These are phyloP conservation scores for Chymomyza amoena DNA, from an alignment of 2,888 invertebrate genomes.

Conservation along the genomic window DNA sequence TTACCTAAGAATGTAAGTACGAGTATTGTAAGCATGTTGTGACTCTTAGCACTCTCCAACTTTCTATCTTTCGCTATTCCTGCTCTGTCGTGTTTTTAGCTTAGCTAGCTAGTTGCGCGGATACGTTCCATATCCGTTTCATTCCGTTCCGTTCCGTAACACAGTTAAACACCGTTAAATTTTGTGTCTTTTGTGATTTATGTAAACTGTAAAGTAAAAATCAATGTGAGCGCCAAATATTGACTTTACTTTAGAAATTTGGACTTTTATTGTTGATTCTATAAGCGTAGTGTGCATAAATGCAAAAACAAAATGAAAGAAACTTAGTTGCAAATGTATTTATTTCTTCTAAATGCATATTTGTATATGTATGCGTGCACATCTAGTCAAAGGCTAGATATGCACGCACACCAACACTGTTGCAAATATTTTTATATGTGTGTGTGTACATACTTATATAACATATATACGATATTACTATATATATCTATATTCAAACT, in stretches of 20 bases:
- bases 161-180: slow-evolving; percentile 15
- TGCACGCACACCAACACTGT: slow-evolving; percentile 44
- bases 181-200: slow-evolving; percentile 34
- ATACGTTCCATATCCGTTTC: slow-evolving; percentile 12
- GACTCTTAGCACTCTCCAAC: slow-evolving; percentile 23
- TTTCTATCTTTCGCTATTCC: slow-evolving; percentile 34
- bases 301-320: slow-evolving; percentile 51
- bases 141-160: slow-evolving; percentile 6
- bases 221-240: slow-evolving; percentile 58
- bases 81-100: slow-evolving; percentile 49
- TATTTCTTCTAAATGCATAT: slow-evolving; percentile 70
- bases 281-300: slow-evolving; percentile 71
- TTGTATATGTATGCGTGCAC: slow-evolving; percentile 62
- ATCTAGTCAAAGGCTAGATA: slow-evolving; percentile 53
- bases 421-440: slow-evolving; percentile 40
- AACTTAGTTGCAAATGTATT: slow-evolving; percentile 61
- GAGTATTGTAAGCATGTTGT: slow-evolving; percentile 61
- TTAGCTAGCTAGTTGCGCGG: slow-evolving; percentile 60
- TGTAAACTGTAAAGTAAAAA: slow-evolving; percentile 29
- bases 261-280: slow-evolving; percentile 26
- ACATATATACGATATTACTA: slow-evolving; percentile 54
- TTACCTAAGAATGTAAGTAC: slow-evolving; percentile 17
- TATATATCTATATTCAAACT: slow-evolving; percentile 71
- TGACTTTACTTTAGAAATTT: slow-evolving; percentile 29
- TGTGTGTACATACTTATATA: slow-evolving; percentile 67